phyloP scores from a whole-genome alignment of 2,888 invertebrate genomes.

The Lasioglossum lativentre region DNA sequence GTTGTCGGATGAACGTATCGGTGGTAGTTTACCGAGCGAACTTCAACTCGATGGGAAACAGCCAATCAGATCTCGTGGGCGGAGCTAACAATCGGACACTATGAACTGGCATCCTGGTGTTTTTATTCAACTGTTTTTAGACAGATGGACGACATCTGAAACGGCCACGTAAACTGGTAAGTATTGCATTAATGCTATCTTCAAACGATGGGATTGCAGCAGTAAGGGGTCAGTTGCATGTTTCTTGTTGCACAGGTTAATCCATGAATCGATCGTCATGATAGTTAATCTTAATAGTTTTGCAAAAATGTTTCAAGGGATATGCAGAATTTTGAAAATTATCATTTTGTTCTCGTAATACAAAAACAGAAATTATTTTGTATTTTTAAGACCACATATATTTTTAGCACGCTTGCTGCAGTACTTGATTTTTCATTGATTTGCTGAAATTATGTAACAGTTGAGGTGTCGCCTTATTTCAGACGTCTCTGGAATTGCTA shows the following conservation, averaged over 20 bases:
- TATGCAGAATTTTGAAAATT: no score
- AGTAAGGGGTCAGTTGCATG: background rate
- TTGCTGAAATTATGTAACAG: background rate
- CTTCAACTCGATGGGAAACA: background rate
- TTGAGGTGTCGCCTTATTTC: background rate
- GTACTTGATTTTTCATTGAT: background rate
- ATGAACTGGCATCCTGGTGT: background rate
- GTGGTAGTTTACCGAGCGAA: background rate
- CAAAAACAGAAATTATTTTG: background rate
- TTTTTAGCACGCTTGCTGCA: no score
- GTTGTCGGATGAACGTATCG: background rate
- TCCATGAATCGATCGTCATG: no score
- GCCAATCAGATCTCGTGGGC: background rate
- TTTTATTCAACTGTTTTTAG: background rate
- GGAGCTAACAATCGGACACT: background rate
- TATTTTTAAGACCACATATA: no score
- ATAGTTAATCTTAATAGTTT: no score
- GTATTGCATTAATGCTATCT: background rate
- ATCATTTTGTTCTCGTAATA: no score
- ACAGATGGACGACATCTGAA: background rate
- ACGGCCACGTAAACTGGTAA: background rate
- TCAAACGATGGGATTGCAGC: background rate
- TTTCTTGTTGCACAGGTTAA: background rate
- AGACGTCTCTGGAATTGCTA: background rate
- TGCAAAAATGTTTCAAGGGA: background rate